Percentiles rank a stretch among this genome's conserved stretches.
These are phyloP conservation scores for Anthrax anthrax DNA, from an alignment of 2,888 invertebrate species.

Conservation along the genomic window DNA sequence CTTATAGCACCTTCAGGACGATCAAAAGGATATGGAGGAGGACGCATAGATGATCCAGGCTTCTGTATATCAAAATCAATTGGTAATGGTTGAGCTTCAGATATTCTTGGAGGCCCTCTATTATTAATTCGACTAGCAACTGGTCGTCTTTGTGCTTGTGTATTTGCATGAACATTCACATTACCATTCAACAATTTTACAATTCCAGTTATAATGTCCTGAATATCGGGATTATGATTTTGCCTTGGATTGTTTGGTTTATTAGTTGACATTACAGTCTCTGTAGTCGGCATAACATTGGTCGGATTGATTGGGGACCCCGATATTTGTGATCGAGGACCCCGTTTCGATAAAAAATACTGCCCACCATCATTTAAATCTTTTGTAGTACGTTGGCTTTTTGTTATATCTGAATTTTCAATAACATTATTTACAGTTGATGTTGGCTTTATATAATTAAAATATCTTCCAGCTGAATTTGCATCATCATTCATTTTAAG, in stretches of 20 bases:
- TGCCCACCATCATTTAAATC: conserved; percentile 18
- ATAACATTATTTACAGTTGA: conserved; percentile 19
- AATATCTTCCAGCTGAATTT: conserved; percentile 26
- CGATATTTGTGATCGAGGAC: conserved; percentile 33
- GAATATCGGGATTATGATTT: conserved; percentile 62
- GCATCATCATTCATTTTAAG: conserved; percentile 15
- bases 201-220: conserved; percentile 80
- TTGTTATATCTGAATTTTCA: conserved; percentile 21
- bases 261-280: conserved; percentile 31
- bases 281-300: conserved; percentile 42
- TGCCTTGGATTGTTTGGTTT: conserved; percentile 27
- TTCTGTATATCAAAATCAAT: conserved; percentile 36
- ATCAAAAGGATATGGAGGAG: conserved; percentile 64
- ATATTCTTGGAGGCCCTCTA: conserved; percentile 73
- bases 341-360: conserved; percentile 37
- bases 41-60: conserved; percentile 25
- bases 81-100: conserved; percentile 56
- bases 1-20: conserved; percentile 45
- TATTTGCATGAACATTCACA: conserved; percentile 69
- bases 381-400: conserved; percentile 24
- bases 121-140: conserved; percentile 72
- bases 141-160: conserved; percentile 51
- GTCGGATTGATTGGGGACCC: conserved; percentile 32
- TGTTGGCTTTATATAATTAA: conserved; percentile 32
- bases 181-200: conserved; percentile 80